Percentiles rank a stretch among this genome's conserved stretches.
phyloP scores from a whole-genome alignment of 2,888 invertebrate species.

The Lymantria monacha region DNA sequence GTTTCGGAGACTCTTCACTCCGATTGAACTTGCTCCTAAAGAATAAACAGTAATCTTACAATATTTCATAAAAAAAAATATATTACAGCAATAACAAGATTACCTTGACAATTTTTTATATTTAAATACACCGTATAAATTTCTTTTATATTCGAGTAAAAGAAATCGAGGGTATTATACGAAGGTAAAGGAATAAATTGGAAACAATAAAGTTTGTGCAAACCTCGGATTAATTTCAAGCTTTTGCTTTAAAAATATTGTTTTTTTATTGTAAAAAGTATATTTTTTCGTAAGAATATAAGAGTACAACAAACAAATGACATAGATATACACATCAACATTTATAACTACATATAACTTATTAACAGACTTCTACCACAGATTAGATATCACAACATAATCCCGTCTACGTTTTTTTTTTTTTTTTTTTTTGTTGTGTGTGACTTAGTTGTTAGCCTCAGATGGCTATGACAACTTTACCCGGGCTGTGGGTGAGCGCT shows the following conservation, averaged over 20 bases:
- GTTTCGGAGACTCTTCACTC: no score
- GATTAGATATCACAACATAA: no score
- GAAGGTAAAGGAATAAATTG: slow-evolving; percentile 34
- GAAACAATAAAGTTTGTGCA: slow-evolving; percentile 38
- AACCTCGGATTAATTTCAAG: slow-evolving; percentile 10
- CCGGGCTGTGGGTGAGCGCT: no score
- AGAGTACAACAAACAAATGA: no score
- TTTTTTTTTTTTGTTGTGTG: no score
- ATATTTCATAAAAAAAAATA: background rate
- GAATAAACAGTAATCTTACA: background rate
- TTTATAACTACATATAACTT: no score
- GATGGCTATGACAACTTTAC: no score
- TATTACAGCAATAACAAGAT: slow-evolving; percentile 1
- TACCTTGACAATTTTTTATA: slow-evolving; percentile 12
- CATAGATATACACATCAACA: no score
- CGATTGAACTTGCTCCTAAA: background rate
- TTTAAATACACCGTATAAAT: slow-evolving; percentile 22
- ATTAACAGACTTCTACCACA: no score
- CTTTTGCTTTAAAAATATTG: slow-evolving; percentile 6
- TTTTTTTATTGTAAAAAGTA: background rate
- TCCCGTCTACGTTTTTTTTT: no score
- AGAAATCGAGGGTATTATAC: slow-evolving; percentile 15
- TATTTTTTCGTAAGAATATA: no score
- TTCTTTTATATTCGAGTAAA: slow-evolving; percentile 7
- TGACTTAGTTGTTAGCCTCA: no score